Base-by-base conservation (phyloP, 2,888 invertebrate genomes). In the Baronia brevicornis region DNA sequence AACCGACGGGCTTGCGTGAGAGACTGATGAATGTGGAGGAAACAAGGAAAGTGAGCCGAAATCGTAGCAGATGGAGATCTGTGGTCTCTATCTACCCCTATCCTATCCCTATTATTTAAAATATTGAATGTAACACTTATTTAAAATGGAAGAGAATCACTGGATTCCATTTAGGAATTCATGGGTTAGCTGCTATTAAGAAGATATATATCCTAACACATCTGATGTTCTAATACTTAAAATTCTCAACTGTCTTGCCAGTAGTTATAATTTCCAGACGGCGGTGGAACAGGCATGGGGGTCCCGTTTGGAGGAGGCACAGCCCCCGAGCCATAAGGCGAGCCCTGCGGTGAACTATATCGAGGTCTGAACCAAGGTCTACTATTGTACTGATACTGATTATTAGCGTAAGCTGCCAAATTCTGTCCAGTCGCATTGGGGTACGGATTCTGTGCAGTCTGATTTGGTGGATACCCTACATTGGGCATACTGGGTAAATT, bases 241-340 rank as follows among this genome's bases (percentile, higher is more conserved):
- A 60, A 48, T 25, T 73, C 71, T 82, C 79, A 82, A 66, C 77
- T 79, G 35, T 84, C 82, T 58, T 73, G 82, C 82, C 82, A 84
- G 34, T 82, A 84, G 46, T 78, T 80, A 23, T 78, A 80, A 54
- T 71, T 80, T 5, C 64, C 67, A 0, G 73, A 38, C 0, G 82
- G 79, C 1, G 80, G 80, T 1, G 80, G 78, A 0, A 75, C 74
- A 0, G 79, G 63, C 70, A 78, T 65, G 0, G 74, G 74, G 0
- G 72, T 61, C 0, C 63, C 74, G 15, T 51, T 60, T 0, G 69
- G 61, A 2, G 67, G 65, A 2, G 72, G 67, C 0, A 62, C 69
- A 0, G 61, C 45, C 0, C 69, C 71, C 0, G 69, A 43, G 6
- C 60, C 59, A 52, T 79, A 79, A 0, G 77, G 79, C 0, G 79